phyloP scores from a whole-genome alignment of 2,888 invertebrate species.

The Acanthopleura granulata region DNA sequence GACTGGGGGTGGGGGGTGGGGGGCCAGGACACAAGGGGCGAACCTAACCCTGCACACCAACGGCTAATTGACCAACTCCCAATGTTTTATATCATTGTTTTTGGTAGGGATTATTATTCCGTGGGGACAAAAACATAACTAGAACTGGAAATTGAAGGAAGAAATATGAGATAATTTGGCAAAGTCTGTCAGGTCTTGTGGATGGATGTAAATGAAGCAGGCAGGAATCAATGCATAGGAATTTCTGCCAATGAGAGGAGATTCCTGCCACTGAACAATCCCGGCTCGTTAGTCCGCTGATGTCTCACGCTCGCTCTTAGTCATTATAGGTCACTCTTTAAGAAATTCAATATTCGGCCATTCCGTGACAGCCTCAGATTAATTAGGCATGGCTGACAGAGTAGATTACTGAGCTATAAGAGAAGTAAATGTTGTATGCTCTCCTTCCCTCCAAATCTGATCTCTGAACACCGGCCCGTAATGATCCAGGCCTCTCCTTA shows the following conservation, averaged over 20 bases:
- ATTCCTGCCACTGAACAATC: background rate
- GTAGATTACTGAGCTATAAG: background rate
- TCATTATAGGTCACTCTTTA: constrained; percentile 1
- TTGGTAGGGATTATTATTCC: background rate
- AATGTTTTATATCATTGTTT: constrained; percentile 7
- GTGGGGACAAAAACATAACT: background rate
- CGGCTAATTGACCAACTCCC: background rate
- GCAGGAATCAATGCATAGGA: constrained; percentile 17
- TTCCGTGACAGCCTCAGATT: constrained; percentile 9
- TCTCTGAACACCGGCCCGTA: background rate
- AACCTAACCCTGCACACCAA: too few relatives aligned
- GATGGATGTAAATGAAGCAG: background rate
- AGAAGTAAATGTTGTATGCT: constrained; percentile 3
- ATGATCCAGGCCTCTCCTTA: background rate
- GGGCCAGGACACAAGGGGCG: too few relatives aligned
- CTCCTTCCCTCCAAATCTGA: background rate
- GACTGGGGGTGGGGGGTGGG: too few relatives aligned
- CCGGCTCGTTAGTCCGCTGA: constrained; percentile 1
- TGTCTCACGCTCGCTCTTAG: background rate
- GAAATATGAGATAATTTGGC: background rate
- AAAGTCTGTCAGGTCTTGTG: background rate
- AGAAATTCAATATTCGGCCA: constrained; percentile 17
- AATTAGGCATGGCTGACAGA: constrained; percentile 6
- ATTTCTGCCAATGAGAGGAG: constrained; percentile 4
- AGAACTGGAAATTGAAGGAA: background rate